Base-by-base conservation (phyloP, 2,888 invertebrate genomes). In the Laspeyria flexula region DNA sequence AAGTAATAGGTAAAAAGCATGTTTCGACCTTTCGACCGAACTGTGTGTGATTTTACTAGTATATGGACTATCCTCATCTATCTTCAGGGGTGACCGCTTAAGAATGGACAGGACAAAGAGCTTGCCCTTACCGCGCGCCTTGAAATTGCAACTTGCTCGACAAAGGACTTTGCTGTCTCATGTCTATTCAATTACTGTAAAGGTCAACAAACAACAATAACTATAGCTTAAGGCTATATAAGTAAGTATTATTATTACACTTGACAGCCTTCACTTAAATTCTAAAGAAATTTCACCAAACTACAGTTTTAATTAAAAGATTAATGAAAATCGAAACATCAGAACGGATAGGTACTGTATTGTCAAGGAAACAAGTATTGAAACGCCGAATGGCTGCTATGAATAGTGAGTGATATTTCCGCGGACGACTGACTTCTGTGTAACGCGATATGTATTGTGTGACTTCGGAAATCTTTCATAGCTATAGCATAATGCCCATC, bases 161-260 rank as follows among this genome's bases (percentile, higher is more conserved):
- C 80, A 85, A 84, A 85, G 76, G 75, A 77, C 71, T 75, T 69
- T 79, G 82, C 79, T 78, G 80, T 81, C 74, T 86, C 85, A 85
- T 78, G 78, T 79, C 80, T 79, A 78, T 84, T 82, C 83, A 85
- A 86, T 85, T 87, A 85, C 76, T 65, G 64, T 62, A 78, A 74
- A 80, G 83, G 82, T 81, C 80, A 79, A 75, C 63, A 67, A 63
- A 73, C 70, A 65, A 63, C 53, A 65, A 60, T 65, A 63, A 67
- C 55, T 66, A 50, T 49, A 57, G 44, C 55, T 40, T 42, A 31
- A 30, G 29, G 12, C 31, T 18, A 15, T 40, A 37, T 31, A 39
- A 16, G 16, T 33, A 11, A 11, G 1, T 34, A 34, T 34, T 34
- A 25, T 13, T 33, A 16, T 18, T 33, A 2, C 34, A 25, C 27